phyloP scores from a whole-genome alignment of 2,797 vertebrate species.

The Epinephelus malabaricus region DNA sequence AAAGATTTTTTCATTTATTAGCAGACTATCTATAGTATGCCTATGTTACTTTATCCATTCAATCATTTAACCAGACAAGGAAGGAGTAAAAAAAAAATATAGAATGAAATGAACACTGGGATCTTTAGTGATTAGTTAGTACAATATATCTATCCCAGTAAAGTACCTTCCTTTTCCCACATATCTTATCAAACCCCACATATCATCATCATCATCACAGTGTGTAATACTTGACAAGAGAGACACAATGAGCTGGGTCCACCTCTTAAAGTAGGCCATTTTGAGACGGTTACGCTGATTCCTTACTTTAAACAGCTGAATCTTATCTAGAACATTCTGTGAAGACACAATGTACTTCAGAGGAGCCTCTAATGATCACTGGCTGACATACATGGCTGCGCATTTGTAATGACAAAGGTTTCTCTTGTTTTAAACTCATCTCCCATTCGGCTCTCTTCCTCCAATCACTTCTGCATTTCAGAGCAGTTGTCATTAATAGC shows the following conservation, averaged over 20 bases:
- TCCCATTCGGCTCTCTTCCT: constrained; percentile 47
- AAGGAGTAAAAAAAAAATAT: not conserved
- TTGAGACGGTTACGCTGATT: constrained; percentile 43
- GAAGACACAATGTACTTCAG: constrained; percentile 59
- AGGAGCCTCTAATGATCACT: constrained; percentile 61
- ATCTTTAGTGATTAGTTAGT: not conserved
- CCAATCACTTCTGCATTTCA: constrained; percentile 50
- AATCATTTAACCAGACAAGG: not conserved
- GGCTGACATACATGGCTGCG: constrained; percentile 54
- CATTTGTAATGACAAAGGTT: constrained; percentile 64
- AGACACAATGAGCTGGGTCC: constrained; percentile 21
- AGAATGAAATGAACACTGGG: not conserved
- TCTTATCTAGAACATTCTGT: constrained; percentile 61
- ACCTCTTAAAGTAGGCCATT: constrained; percentile 55
- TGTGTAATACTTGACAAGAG: constrained; percentile 27
- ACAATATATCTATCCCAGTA: not conserved
- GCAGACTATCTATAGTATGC: not conserved
- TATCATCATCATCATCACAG: not conserved
- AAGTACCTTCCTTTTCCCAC: not conserved
- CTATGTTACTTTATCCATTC: not conserved
- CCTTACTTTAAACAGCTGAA: constrained; percentile 42
- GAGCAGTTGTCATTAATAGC: constrained; percentile 67
- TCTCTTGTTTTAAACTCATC: constrained; percentile 55
- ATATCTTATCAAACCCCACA: constrained; percentile 1
- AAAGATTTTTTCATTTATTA: not conserved